Evolutionary conservation across 2,113 vertebrate genomes (phyloP).

Genomic region (Synodontis membranacea): DNA sequence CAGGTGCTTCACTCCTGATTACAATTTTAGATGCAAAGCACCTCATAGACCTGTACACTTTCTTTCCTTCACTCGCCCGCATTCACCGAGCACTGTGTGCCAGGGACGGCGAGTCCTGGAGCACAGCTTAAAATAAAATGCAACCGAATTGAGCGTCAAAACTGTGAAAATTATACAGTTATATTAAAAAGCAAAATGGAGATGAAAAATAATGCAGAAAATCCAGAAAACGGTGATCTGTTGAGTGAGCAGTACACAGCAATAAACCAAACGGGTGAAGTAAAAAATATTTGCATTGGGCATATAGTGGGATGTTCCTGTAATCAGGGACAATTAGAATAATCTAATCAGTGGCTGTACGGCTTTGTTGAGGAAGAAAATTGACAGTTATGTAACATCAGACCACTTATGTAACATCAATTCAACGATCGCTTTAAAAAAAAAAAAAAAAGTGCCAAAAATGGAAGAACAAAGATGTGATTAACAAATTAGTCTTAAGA

Average conservation of each 20-base stretch:
- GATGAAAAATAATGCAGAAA: not conserved
- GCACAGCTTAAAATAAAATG: not conserved
- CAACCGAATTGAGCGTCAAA: not conserved
- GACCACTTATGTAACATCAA: not conserved
- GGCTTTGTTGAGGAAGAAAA: not conserved
- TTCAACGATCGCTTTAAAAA: not conserved
- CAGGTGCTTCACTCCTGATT: constrained; percentile 19
- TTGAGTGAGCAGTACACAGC: not conserved
- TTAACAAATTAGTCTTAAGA: not conserved
- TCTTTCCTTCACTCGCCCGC: not conserved
- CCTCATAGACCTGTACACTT: not conserved
- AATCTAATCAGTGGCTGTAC: constrained; percentile 6
- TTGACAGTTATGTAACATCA: not conserved
- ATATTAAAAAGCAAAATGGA: not conserved
- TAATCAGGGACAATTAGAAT: not conserved
- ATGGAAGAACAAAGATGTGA: not conserved
- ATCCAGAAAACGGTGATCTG: not conserved
- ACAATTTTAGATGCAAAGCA: constrained; percentile 22
- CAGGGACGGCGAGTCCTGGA: not conserved
- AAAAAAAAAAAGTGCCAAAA: not conserved
- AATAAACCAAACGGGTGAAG: not conserved
- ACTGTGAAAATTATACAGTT: not conserved
- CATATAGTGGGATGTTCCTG: not conserved
- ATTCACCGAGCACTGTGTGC: not conserved
- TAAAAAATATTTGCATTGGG: not conserved